A percentile compares a stretch with the other conserved stretches of the same genome.
phyloP scores from a whole-genome alignment of 2,113 vertebrate species.

The Periophthalmus modestus region DNA sequence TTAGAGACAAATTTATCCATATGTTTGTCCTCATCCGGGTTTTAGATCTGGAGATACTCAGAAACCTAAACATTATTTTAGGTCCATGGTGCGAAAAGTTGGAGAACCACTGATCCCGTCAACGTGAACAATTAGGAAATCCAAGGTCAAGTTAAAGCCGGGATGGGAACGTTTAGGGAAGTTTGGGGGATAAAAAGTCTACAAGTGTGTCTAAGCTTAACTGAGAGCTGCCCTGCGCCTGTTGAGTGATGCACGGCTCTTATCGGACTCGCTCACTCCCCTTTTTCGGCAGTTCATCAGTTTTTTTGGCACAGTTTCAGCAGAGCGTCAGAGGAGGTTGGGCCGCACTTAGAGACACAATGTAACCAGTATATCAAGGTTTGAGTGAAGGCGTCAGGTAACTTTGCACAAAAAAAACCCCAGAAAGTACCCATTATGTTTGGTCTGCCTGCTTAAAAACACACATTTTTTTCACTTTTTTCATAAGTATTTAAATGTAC shows the following conservation, averaged over 20 bases:
- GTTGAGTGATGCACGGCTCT: slow-evolving; percentile 27
- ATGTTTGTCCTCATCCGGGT: no score
- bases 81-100: no score
- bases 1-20: no score
- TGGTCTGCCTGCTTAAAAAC: no score
- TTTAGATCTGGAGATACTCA: no score
- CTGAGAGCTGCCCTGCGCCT: slow-evolving; percentile 3
- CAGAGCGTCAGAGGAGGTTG: slow-evolving; percentile 1
- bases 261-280: slow-evolving; percentile 54
- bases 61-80: no score
- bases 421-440: no score
- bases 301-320: slow-evolving; percentile 43
- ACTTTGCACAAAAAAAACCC: not conserved
- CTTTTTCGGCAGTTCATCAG: slow-evolving; percentile 48
- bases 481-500: no score
- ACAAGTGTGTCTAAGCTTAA: slow-evolving; percentile 1
- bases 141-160: not conserved
- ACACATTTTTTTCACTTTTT: no score
- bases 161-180: not conserved
- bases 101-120: not conserved
- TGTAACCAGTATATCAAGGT: slow-evolving; percentile 3
- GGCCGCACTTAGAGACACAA: slow-evolving; percentile 1
- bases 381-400: not conserved
- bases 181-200: not conserved
- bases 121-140: slow-evolving; percentile 33